Base-by-base conservation (phyloP, 2,888 invertebrate genomes). In the Andrena hattorfiana region DNA sequence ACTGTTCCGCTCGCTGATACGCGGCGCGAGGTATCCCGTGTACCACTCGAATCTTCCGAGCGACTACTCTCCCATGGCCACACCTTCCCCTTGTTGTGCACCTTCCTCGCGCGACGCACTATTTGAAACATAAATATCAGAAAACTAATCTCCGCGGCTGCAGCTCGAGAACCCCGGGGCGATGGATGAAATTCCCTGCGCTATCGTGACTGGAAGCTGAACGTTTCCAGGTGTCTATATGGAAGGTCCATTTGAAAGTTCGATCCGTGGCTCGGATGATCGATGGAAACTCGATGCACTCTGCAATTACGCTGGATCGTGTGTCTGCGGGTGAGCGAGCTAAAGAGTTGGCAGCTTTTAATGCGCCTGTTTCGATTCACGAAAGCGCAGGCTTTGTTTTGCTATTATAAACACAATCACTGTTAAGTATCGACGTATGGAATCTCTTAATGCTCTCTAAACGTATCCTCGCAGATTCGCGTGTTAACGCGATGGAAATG, bases 1-100 rank as follows among this genome's bases (percentile, higher is more conserved):
- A 92, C 93, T 92, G 91, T 91, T 92, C 90, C 90, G 91, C 90
- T 91, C 85, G 85, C 83, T 85, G 90, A 90, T 89, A 85, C 90
- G 82, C 56, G 20, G 7, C 20, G 81, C 77, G 83, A 83, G 82
- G 23, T 85, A 86, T 85, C 42, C 42, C 83, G 80, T 69, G 83
- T 73, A 78, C 80, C 84, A 88, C 89, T 89, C 83, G 81, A 71
- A 86, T 90, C 89, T 85, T 81, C 78, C 85, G 86, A 81, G 73
- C 67, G 59, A 42, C 81, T 75, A 70, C 76, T 73, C 76, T 83
- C 35, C 60, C 66, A 26, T 28, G 62, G 66, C 78, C 84, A 80
- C 84, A 76, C 80, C 82, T 56, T 56, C 70, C 56, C 16, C 3
- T 23, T 26, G 10, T 3, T 8, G 26, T 51, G 20, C 30, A 48